Evolutionary conservation across 2,113 vertebrate genomes (phyloP).

Genomic region (Melospiza georgiana): DNA sequence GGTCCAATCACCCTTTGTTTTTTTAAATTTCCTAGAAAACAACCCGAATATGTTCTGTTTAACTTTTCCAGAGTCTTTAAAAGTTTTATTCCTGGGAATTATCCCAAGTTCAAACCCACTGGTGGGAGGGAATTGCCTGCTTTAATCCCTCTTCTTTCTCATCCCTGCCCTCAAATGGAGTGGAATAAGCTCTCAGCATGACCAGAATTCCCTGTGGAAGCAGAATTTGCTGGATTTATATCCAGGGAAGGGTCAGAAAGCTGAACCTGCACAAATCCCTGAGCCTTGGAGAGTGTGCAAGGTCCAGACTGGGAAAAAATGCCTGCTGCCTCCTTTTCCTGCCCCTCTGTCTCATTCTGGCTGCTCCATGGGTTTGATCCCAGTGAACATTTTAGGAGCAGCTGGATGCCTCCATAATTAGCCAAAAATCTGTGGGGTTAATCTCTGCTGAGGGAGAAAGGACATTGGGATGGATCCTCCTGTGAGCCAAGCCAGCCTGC

Average conservation of each 20-base stretch:
- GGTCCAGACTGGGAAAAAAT: not conserved
- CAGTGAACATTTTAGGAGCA: not conserved
- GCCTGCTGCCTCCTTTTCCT: not conserved
- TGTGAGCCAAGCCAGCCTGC: not conserved
- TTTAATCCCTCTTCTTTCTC: not conserved
- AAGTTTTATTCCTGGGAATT: not conserved
- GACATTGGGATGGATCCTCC: conserved; percentile 13
- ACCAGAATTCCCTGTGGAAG: not conserved
- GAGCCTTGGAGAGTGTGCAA: not conserved
- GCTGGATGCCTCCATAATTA: conserved; percentile 47
- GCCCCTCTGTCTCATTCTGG: not conserved
- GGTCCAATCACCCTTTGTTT: not conserved
- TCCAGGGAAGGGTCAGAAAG: not conserved
- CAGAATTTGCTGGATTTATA: not conserved
- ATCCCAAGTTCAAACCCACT: not conserved
- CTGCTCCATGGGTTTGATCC: not conserved
- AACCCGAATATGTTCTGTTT: not conserved
- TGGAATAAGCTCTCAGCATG: not conserved
- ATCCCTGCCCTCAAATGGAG: not conserved
- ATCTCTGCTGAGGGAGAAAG: not conserved
- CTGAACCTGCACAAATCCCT: not conserved
- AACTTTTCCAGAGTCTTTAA: not conserved
- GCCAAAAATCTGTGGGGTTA: not conserved
- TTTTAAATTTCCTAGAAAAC: not conserved
- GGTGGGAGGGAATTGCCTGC: not conserved